Evolutionary conservation across 92 coral and sea anemone genomes (phyloP).

Genomic region (Phenganax marumi): DNA sequence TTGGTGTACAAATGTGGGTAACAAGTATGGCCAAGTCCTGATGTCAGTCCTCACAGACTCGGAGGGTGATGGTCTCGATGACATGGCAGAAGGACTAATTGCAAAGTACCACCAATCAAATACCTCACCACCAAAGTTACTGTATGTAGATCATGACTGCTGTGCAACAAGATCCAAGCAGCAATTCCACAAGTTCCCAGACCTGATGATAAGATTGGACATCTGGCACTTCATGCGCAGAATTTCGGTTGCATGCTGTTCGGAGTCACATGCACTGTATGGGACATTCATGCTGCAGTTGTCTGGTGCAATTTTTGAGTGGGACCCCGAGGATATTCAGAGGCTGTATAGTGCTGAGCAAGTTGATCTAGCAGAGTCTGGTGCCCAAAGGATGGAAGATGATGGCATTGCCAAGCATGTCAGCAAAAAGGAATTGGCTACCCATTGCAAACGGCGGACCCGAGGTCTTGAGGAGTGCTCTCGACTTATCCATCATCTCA

Average conservation of each 20-base stretch:
- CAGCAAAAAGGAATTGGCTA: slow-evolving; percentile 47
- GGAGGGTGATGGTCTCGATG: slow-evolving; percentile 30
- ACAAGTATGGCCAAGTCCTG: slow-evolving; percentile 17
- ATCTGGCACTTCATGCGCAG: slow-evolving; percentile 64
- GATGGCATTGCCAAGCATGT: neutral
- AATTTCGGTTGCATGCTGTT: slow-evolving; percentile 45
- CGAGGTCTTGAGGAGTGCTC: slow-evolving; percentile 31
- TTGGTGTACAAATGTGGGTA: slow-evolving; percentile 19
- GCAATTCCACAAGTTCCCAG: slow-evolving; percentile 42
- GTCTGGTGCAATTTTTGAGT: slow-evolving; percentile 51
- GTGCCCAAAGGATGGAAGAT: neutral
- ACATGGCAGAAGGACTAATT: slow-evolving; percentile 58
- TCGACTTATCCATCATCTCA: neutral
- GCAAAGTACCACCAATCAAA: slow-evolving; percentile 29
- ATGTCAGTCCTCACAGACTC: neutral
- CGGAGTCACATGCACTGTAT: slow-evolving; percentile 57
- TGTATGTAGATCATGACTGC: slow-evolving; percentile 62
- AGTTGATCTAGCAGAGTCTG: neutral
- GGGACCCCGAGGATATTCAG: neutral
- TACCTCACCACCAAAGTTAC: slow-evolving; percentile 38
- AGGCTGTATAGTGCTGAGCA: neutral
- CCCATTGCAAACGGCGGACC: slow-evolving; percentile 58
- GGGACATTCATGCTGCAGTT: slow-evolving; percentile 43
- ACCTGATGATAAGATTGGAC: slow-evolving; percentile 43
- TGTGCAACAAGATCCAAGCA: slow-evolving; percentile 45